Conservation (phyloP, 2,113 vertebrate species). For the Hemicordylus capensis region DNA sequence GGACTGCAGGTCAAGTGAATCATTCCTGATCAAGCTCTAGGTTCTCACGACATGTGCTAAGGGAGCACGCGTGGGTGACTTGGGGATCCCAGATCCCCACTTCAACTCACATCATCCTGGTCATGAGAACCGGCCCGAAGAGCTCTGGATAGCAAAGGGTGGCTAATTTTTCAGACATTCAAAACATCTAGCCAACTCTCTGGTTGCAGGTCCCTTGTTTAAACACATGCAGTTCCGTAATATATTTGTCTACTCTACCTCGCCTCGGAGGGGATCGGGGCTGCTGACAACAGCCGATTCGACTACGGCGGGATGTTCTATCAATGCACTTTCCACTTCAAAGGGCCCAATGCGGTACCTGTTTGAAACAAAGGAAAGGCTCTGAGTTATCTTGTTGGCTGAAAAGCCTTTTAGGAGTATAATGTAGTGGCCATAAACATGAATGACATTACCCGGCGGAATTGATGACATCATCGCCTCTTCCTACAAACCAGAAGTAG, state of each 20-base stretch:
- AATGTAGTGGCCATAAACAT: neutral
- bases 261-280: conserved; percentile 84
- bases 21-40: no score
- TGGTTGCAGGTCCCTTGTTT: neutral
- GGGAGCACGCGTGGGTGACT: no score
- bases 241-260: conserved; percentile 68
- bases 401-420: neutral
- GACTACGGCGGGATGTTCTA: conserved; percentile 79
- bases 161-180: neutral
- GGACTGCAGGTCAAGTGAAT: no score
- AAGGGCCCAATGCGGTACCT: conserved; percentile 87
- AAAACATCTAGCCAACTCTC: neutral
- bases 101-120: no score
- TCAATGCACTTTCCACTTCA: conserved; percentile 85
- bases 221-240: neutral
- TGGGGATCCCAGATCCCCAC: no score
- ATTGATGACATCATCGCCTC: conserved; percentile 84
- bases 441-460: conserved; percentile 81
- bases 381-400: neutral
- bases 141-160: no score
- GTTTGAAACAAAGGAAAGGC: conserved; percentile 8
- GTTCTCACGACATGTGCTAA: no score
- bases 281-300: conserved; percentile 86
- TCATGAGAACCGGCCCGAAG: no score
- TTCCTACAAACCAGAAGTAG: conserved; percentile 85